These are phyloP conservation scores for Microtus oregoni DNA, from an alignment of 2,113 vertebrate genomes.

Conservation along the genomic window DNA sequence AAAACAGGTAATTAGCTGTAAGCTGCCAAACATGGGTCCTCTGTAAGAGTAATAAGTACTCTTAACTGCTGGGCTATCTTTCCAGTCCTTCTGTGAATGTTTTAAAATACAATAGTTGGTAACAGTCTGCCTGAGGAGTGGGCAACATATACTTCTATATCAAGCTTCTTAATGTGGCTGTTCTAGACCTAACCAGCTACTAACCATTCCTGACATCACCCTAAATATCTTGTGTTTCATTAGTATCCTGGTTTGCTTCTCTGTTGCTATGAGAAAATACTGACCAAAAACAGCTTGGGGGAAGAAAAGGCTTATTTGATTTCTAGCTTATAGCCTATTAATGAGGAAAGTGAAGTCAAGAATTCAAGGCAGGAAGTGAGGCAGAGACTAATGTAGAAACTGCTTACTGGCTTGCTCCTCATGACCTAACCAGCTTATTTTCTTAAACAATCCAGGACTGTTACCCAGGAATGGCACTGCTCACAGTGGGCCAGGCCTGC, in stretches of 20 bases:
- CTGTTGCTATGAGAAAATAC: background rate
- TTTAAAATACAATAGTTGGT: constrained; percentile 5
- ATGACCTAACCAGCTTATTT: background rate
- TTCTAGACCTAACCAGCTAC: constrained; percentile 2
- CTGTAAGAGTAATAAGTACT: background rate
- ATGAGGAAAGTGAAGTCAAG: background rate
- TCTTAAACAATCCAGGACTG: background rate
- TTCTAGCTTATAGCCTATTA: background rate
- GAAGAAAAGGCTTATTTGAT: background rate
- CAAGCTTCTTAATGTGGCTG: constrained; percentile 8
- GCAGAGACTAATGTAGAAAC: background rate
- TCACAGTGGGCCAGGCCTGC: background rate
- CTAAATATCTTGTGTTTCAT: constrained; percentile 16
- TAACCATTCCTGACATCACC: background rate
- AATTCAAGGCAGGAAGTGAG: background rate
- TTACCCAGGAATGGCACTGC: background rate
- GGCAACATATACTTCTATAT: background rate
- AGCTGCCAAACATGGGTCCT: background rate
- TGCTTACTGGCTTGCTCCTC: background rate
- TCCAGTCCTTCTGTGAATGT: background rate
- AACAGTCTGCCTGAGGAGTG: constrained; percentile 8
- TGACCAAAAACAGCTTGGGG: background rate
- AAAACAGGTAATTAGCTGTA: background rate
- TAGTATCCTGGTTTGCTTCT: background rate
- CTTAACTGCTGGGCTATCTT: background rate